Evolutionary conservation across 2,113 vertebrate species (phyloP), one percentile per base, ranked within the genome.

Genomic region (Indicator maculatus): DNA sequence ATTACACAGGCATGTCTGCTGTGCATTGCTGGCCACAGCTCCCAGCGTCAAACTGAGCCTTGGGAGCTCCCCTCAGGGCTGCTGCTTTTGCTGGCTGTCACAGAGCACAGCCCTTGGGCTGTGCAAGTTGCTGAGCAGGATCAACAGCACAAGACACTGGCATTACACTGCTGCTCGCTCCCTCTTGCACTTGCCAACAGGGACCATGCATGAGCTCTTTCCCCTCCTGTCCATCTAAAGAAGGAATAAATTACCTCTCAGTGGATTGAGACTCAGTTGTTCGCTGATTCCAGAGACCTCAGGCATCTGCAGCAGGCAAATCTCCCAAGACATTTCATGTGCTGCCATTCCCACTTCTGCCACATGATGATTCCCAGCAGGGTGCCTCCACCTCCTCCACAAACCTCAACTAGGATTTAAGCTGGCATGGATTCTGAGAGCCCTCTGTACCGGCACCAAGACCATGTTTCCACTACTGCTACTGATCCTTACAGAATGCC

Each of bases 31-130:
- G 38, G 41, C 39, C 11, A 1, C 76, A 59, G 55, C 50, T 79
- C n/a, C 44, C 31, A 31, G 39, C 4, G 0, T 16, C 86, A 69
- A 86, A 50, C 27, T 8, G 0, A 59, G 50, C 61, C 33, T 58
- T 2, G 0, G 23, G 41, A 72, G 69, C 33, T 75, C 4, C 17
- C 30, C 33, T 4, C 1, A 0, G 27, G 41, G 52, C 52, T 78
- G 53, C 59, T 47, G 67, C 58, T 73, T 59, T 28, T 28, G 61
- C 45, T 65, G 66, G 31, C 63, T 61, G 45, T 19, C 38, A 47
- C 2, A 1, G n/a, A 47, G 11, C 41, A 60, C 5, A 2, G 73
- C 73, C 64, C 78, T 41, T 20, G 21, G 69, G 70, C 47, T 55
- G n/a, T 31, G 30, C 30, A 53, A 72, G 80, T 55, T 1, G 0